Base-by-base conservation (phyloP, 1,140 invertebrate species). In the Radopholus similis region DNA sequence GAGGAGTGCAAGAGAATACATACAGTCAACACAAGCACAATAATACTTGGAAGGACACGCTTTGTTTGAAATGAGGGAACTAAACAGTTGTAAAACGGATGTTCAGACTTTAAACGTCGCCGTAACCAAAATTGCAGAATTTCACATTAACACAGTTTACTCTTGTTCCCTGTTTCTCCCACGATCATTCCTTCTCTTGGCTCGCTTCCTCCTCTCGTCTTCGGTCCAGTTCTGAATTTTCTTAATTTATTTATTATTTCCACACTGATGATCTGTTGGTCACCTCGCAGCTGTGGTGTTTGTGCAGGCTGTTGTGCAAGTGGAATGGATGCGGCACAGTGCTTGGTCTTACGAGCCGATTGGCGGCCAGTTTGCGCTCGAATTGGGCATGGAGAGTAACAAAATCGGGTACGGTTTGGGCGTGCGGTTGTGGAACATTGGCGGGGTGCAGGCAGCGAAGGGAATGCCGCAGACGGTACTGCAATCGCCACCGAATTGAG, bases 401-500 rank as follows among this genome's bases (percentile, higher is more conserved):
- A 28, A 68, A 68, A 30, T 68, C 66, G 9, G 66, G 65, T 3
- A 68, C 49, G 8, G 47, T 64, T 26, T 42, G 30, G 21, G 60
- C 26, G 13, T 35, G 26, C 30, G 49, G 58, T 18, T 18, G 38
- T 49, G 37, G 23, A 4, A 2, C 8, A 38, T 23, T 8, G n/a
- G 57, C 11, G 21, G 49, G 26, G 8, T 11, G 64, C 11, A 68
- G 54, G 44, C 66, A 68, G 1, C 55, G 64, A 13, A 26, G 40
- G 5, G 54, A 40, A 37, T 68, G 66, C 2, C 66, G 42, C 11
- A 68, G 34, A 21, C 55, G 21, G 23, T 64, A 53, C 6, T 34
- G 64, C 26, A 68, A 32, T 26, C 18, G 63, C 66, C 66, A 68
- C 21, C 66, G 40, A 9, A 70, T 70, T 13, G 66, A 68, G 11